These are phyloP conservation scores for Torymus auratus DNA, from an alignment of 2,888 invertebrate species.

Conservation along the genomic window DNA sequence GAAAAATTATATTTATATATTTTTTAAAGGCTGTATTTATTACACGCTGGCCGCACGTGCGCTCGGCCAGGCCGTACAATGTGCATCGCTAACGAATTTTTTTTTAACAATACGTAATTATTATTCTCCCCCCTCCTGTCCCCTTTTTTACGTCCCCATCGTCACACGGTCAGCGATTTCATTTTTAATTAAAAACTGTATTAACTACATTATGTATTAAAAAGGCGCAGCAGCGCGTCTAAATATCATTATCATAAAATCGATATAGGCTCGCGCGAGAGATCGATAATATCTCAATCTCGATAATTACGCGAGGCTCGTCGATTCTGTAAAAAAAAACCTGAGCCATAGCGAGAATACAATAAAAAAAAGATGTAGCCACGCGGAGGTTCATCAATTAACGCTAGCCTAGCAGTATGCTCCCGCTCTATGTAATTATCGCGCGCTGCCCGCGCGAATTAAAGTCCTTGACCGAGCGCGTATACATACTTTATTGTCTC, in stretches of 20 bases:
- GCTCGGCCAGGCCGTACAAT: too few species aligned
- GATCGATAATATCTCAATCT: constrained; percentile 13
- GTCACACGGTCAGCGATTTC: too few species aligned
- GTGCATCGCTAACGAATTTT: constrained; percentile 2
- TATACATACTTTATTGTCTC: constrained; percentile 28
- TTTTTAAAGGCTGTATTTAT: too few species aligned
- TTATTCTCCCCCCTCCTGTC: background rate
- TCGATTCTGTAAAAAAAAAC: background rate
- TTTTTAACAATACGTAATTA: background rate
- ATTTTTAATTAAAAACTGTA: too few species aligned
- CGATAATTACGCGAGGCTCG: constrained; percentile 8
- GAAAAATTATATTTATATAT: background rate
- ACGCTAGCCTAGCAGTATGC: background rate
- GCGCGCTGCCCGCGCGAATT: constrained; percentile 31
- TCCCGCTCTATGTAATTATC: constrained; percentile 41
- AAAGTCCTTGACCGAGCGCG: constrained; percentile 49
- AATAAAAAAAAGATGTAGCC: background rate
- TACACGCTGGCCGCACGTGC: too few species aligned
- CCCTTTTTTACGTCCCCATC: too few species aligned
- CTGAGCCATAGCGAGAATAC: background rate
- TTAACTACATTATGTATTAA: too few species aligned
- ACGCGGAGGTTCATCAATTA: constrained; percentile 10
- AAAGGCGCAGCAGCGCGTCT: too few species aligned
- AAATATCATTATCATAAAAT: too few species aligned
- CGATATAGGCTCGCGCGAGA: background rate